Evolutionary conservation across 2,797 vertebrate species (phyloP).

Genomic region (Mormyrus proboscirostris): DNA sequence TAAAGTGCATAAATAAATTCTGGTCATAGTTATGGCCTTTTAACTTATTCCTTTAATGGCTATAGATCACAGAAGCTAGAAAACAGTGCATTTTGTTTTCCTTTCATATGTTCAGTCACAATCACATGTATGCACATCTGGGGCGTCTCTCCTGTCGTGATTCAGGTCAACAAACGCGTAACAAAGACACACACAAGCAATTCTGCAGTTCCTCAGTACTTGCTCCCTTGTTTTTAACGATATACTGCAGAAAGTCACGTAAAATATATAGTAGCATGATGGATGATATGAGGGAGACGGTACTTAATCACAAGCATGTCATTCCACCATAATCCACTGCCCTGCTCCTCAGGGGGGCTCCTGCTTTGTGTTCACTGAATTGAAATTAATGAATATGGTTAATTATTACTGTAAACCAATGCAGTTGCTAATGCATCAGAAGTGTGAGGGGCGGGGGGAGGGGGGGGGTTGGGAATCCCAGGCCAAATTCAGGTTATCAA

Average conservation of each 20-base stretch:
- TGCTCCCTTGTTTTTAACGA: slow-evolving; percentile 33
- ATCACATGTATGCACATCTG: background rate
- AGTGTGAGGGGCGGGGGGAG: background rate
- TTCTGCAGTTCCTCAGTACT: slow-evolving; percentile 41
- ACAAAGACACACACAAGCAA: slow-evolving; percentile 33
- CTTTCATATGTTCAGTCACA: background rate
- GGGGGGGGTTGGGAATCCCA: background rate
- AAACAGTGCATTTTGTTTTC: background rate
- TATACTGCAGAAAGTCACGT: slow-evolving; percentile 21
- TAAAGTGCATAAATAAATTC: slow-evolving; percentile 5
- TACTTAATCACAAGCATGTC: background rate
- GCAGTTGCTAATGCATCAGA: background rate
- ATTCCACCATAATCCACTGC: background rate
- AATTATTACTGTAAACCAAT: background rate
- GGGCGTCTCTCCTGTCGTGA: background rate
- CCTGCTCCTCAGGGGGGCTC: background rate
- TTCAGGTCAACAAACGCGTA: slow-evolving; percentile 24
- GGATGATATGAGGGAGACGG: background rate
- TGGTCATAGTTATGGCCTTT: background rate
- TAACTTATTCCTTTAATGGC: background rate
- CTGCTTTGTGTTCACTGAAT: background rate
- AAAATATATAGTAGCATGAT: background rate
- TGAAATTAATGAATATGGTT: background rate
- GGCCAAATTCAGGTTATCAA: background rate
- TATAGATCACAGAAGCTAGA: background rate